Evolutionary conservation across 2,888 invertebrate species (phyloP).

Genomic region (Syritta pipiens): DNA sequence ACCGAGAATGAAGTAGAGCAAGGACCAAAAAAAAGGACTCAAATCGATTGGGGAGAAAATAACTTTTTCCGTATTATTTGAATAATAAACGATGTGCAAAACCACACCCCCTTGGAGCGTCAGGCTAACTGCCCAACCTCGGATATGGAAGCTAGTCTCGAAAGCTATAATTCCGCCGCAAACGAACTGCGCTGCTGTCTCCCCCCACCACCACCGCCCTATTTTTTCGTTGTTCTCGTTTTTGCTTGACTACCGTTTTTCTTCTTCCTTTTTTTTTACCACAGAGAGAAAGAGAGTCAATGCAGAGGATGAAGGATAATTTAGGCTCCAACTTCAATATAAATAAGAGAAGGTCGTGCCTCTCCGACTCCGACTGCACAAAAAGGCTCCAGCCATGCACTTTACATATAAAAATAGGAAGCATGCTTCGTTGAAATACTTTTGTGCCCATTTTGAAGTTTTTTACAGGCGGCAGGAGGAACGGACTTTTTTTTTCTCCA

Average conservation of each 20-base stretch:
- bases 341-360: slow-evolving; percentile 13
- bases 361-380: slow-evolving; percentile 4
- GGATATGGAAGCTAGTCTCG: slow-evolving; percentile 2
- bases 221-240: neutral
- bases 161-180: slow-evolving; percentile 44
- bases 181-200: slow-evolving; percentile 26
- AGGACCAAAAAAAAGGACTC: slow-evolving; percentile 28
- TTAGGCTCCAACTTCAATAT: slow-evolving; percentile 17
- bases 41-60: slow-evolving; percentile 56
- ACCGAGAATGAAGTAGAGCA: slow-evolving; percentile 47
- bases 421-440: slow-evolving; percentile 5
- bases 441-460: neutral
- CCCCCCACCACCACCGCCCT: neutral
- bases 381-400: too few species aligned
- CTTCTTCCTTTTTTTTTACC: neutral
- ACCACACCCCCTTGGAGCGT: slow-evolving; percentile 71
- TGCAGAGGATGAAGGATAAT: slow-evolving; percentile 22
- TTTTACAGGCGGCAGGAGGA: neutral
- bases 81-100: slow-evolving; percentile 78
- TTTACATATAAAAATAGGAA: neutral
- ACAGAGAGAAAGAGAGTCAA: neutral
- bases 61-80: slow-evolving; percentile 73
- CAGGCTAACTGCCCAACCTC: slow-evolving; percentile 17
- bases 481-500: neutral
- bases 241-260: too few species aligned